Percentiles rank a stretch among this genome's conserved stretches.
phyloP scores from a whole-genome alignment of 2,888 invertebrate species.

The Ophion ellenae region DNA sequence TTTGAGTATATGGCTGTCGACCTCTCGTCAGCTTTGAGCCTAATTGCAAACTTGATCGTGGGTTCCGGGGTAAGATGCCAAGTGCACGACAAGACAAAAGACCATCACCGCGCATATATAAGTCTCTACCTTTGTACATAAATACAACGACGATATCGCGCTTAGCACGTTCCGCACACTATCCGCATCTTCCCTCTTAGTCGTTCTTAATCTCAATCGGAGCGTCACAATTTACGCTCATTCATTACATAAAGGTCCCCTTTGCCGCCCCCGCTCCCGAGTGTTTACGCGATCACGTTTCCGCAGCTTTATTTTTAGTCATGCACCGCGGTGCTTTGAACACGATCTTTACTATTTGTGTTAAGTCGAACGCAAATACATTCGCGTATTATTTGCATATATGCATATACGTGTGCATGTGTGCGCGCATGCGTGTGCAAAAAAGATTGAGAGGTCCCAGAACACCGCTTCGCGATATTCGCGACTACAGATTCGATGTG shows the following conservation, averaged over 20 bases:
- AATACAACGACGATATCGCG: slow-evolving; percentile 8
- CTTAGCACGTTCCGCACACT: background rate
- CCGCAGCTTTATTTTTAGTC: slow-evolving; percentile 76
- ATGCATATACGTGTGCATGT: background rate
- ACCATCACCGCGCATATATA: background rate
- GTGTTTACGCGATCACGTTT: slow-evolving; percentile 75
- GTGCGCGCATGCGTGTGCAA: background rate
- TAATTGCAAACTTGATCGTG: slow-evolving; percentile 33
- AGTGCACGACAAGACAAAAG: slow-evolving; percentile 33
- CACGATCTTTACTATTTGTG: slow-evolving; percentile 65
- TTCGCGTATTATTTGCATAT: background rate
- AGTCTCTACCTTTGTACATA: background rate
- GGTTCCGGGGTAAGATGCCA: slow-evolving; percentile 29
- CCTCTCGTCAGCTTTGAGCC: slow-evolving; percentile 57
- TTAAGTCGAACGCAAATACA: slow-evolving; percentile 46
- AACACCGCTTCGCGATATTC: slow-evolving; percentile 1
- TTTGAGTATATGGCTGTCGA: slow-evolving; percentile 50
- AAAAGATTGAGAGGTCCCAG: background rate
- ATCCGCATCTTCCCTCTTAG: background rate
- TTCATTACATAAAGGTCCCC: slow-evolving; percentile 80
- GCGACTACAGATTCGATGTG: slow-evolving; percentile 14
- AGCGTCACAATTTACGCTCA: slow-evolving; percentile 74
- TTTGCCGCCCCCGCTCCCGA: slow-evolving; percentile 1
- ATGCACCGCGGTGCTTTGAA: slow-evolving; percentile 68
- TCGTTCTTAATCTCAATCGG: slow-evolving; percentile 35